phyloP scores from a whole-genome alignment of 2,888 invertebrate species.

The Watsonalla binaria region DNA sequence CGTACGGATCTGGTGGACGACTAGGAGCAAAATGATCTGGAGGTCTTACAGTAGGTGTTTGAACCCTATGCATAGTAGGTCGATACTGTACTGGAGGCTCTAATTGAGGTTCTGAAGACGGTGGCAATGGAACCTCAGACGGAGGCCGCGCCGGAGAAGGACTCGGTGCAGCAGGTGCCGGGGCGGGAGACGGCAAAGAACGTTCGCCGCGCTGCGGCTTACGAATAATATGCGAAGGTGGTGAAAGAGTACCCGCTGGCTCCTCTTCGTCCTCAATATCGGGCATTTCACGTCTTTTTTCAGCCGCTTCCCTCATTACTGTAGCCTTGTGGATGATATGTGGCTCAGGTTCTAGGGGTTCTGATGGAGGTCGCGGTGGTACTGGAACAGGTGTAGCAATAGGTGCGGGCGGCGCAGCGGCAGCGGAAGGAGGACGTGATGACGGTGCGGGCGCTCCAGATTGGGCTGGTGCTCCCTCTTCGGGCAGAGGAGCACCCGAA shows the following conservation, averaged over 20 bases:
- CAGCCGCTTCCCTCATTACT: constrained; percentile 74
- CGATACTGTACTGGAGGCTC: constrained; percentile 49
- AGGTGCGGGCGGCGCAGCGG: constrained; percentile 59
- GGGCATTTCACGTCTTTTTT: constrained; percentile 65
- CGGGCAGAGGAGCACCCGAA: constrained; percentile 45
- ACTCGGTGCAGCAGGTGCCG: constrained; percentile 49
- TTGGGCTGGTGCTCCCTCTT: constrained; percentile 64
- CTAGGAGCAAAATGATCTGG: constrained; percentile 57
- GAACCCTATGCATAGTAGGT: constrained; percentile 46
- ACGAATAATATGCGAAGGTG: constrained; percentile 71
- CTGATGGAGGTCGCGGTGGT: constrained; percentile 70
- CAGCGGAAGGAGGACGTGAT: constrained; percentile 72
- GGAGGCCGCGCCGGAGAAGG: constrained; percentile 64
- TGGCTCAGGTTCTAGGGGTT: constrained; percentile 73
- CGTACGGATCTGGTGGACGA: constrained; percentile 63
- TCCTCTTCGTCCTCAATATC: constrained; percentile 70
- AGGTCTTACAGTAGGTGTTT: constrained; percentile 55
- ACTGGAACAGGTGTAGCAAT: constrained; percentile 45
- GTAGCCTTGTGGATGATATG: constrained; percentile 77
- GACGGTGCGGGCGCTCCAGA: constrained; percentile 66
- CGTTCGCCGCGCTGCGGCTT: constrained; percentile 42
- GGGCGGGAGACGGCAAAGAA: constrained; percentile 59
- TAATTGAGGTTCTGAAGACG: constrained; percentile 42
- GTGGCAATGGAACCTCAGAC: constrained; percentile 42
- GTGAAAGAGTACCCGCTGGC: constrained; percentile 56